Conservation (phyloP, 2,113 vertebrate species). For the Strix aluco region DNA sequence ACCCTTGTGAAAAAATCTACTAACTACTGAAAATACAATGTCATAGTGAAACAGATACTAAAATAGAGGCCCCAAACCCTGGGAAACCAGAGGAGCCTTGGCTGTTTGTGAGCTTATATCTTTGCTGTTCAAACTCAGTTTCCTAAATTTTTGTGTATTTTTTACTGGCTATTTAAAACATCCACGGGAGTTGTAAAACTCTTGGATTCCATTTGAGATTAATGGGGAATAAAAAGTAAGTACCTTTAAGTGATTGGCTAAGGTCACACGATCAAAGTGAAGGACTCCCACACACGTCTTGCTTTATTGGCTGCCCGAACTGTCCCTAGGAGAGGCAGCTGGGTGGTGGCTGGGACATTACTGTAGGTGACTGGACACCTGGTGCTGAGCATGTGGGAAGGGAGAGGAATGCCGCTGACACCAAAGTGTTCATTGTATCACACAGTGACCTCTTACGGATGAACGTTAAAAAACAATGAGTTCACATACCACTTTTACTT, state of each 20-base stretch:
- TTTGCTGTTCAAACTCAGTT: neutral
- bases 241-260: neutral
- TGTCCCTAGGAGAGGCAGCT: neutral
- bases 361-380: neutral
- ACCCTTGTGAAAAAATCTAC: neutral
- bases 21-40: neutral
- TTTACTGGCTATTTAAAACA: neutral
- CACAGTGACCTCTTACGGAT: slow-evolving; percentile 1
- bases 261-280: neutral
- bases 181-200: neutral
- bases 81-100: neutral
- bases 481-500: neutral
- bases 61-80: neutral
- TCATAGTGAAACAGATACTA: neutral
- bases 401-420: neutral
- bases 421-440: neutral
- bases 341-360: neutral
- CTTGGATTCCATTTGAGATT: neutral
- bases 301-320: neutral
- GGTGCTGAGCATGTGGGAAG: neutral
- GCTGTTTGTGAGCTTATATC: neutral
- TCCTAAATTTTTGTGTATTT: neutral
- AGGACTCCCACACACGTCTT: neutral
- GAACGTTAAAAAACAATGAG: neutral
- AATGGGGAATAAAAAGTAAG: neutral